Percentiles rank a stretch among this genome's conserved stretches.
Evolutionary conservation across 1,140 invertebrate species (phyloP).

Genomic region (Nephila pilipes): DNA sequence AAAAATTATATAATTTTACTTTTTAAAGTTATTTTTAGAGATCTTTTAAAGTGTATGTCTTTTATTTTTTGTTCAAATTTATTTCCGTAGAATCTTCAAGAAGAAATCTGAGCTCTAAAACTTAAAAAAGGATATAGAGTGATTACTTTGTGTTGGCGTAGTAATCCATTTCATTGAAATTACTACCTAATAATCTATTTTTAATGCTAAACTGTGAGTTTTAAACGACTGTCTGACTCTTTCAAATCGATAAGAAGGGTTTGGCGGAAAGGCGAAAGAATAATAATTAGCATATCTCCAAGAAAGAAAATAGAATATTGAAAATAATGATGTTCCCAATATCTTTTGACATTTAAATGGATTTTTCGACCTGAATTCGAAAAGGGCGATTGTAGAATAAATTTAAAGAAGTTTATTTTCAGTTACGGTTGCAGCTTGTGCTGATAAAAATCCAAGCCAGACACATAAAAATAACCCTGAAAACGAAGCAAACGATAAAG

Average conservation of each 20-base stretch:
- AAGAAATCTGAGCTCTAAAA: too few species aligned
- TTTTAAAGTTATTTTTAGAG: too few species aligned
- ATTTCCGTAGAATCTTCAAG: too few species aligned
- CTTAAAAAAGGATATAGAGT: too few species aligned
- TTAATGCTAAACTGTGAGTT: slow-evolving; percentile 7
- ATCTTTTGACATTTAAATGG: slow-evolving; percentile 32
- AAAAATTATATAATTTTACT: too few species aligned
- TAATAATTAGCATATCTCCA: slow-evolving; percentile 3
- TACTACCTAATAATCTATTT: not conserved
- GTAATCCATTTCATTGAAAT: not conserved
- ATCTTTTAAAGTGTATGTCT: too few species aligned
- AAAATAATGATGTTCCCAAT: slow-evolving; percentile 19
- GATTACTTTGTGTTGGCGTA: too few species aligned
- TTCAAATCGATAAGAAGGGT: not conserved
- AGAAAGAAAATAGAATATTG: slow-evolving; percentile 4
- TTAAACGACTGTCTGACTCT: slow-evolving; percentile 1
- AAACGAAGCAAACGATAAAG: slow-evolving; percentile 23
- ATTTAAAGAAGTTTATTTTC: not conserved
- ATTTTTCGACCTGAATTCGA: not conserved
- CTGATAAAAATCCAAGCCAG: slow-evolving; percentile 38
- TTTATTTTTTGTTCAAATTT: too few species aligned
- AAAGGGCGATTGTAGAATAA: not conserved
- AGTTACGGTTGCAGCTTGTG: not conserved
- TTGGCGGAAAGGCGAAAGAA: not conserved
- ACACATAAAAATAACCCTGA: slow-evolving; percentile 31